Percentiles rank a stretch among this genome's conserved stretches.
These are phyloP conservation scores for Prochilodus magdalenae DNA, from an alignment of 2,113 vertebrate genomes.

Conservation along the genomic window DNA sequence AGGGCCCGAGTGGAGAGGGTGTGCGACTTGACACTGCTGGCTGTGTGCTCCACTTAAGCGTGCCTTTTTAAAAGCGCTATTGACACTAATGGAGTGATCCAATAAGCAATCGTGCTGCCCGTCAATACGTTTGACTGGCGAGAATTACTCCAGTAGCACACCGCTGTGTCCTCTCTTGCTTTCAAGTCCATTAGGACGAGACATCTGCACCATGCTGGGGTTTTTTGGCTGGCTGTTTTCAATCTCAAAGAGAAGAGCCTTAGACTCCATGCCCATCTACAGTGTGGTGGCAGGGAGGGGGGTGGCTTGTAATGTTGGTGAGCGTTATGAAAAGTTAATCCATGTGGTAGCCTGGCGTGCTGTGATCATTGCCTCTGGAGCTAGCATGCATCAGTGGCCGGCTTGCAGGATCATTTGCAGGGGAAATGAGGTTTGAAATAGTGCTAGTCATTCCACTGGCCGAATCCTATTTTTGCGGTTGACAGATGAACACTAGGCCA, in stretches of 20 bases:
- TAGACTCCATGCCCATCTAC: slow-evolving; percentile 25
- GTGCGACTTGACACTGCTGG: neutral
- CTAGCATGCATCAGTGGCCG: slow-evolving; percentile 37
- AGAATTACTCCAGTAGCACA: slow-evolving; percentile 29
- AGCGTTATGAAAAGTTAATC: slow-evolving; percentile 60
- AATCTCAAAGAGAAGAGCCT: slow-evolving; percentile 18
- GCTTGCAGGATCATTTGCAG: slow-evolving; percentile 56
- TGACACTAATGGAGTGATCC: slow-evolving; percentile 40
- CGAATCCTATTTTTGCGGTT: slow-evolving; percentile 58
- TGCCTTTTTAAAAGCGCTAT: slow-evolving; percentile 19
- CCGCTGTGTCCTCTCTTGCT: neutral
- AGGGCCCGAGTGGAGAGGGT: neutral
- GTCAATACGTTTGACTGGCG: slow-evolving; percentile 45
- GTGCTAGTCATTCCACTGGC: slow-evolving; percentile 61
- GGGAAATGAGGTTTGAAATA: slow-evolving; percentile 65
- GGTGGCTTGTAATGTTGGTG: slow-evolving; percentile 46
- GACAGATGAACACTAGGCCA: slow-evolving; percentile 49
- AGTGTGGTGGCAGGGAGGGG: slow-evolving; percentile 21
- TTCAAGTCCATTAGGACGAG: slow-evolving; percentile 12
- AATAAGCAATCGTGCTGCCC: slow-evolving; percentile 24
- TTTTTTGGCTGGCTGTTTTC: slow-evolving; percentile 5
- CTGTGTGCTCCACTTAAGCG: neutral
- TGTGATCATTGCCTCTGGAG: slow-evolving; percentile 54
- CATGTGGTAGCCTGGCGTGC: slow-evolving; percentile 41
- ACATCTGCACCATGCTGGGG: neutral